Base-by-base conservation (phyloP, 2,888 invertebrate species). In the Gastracanthus pulcherrimus region DNA sequence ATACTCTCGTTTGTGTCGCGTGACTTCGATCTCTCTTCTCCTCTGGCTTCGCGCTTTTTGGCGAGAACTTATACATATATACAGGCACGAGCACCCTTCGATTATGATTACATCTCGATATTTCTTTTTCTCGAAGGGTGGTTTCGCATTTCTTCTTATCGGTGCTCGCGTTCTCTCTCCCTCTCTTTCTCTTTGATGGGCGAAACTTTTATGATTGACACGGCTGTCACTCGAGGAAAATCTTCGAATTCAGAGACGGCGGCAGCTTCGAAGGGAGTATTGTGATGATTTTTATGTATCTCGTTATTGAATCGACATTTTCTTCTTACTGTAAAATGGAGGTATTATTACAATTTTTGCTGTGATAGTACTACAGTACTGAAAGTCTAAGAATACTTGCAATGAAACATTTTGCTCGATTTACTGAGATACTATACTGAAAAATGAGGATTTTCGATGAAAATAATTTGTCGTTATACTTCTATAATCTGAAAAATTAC, bases 21-120 rank as follows among this genome's bases (percentile, higher is more conserved):
- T 26, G 62, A 48, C 60, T 67, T 51, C 38, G 38, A 23, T 67
- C 48, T 41, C 67, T 31, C 3, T 19, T 31, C 2, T 19, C 16
- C 3, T 13, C 48, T 6, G 36, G n/a, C n/a, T n/a, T n/a, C n/a
- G n/a, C n/a, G n/a, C n/a, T n/a, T 67, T 60, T 69, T 41, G 77
- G 45, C 31, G 34, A 11, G 41, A 72, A 74, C 45, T 67, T 31
- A 38, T 23, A 38, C 7, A 11, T 2, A 26, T 13, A 48, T 66
- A 51, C 19, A 19, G 16, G 2, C n/a, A 19, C 19, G 48, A 4
- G n/a, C 19, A 19, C 19, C 62, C 36, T 80, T 82, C 82, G 76
- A 82, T 80, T 80, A 77, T 51, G 76, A 80, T 82, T 82, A 82
- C 72, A 80, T 80, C 69, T 76, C 38, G 72, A 74, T 76, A 80